A percentile compares a stretch with the other conserved stretches of the same genome.
Evolutionary conservation across 2,113 vertebrate species (phyloP).

Genomic region (Arothron firmamentum): DNA sequence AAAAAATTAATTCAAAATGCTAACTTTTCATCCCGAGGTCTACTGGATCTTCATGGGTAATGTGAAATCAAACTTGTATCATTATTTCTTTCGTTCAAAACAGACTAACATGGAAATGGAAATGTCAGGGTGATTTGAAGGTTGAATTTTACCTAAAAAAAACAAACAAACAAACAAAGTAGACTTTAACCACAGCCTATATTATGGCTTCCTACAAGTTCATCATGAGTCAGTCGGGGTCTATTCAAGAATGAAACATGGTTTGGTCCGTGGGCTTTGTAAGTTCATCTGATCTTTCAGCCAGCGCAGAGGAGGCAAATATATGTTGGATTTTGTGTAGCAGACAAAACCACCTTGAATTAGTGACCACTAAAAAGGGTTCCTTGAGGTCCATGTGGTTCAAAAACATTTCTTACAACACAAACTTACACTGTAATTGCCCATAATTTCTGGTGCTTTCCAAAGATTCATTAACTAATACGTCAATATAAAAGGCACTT

Average conservation of each 20-base stretch:
- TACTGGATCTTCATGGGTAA: not conserved
- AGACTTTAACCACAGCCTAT: not conserved
- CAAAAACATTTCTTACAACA: not conserved
- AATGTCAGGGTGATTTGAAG: not conserved
- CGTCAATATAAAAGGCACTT: not conserved
- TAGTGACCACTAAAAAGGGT: not conserved
- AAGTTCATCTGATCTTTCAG: slow-evolving; percentile 47
- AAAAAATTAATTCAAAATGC: too few species aligned
- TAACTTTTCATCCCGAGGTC: slow-evolving; percentile 4
- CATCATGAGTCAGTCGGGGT: slow-evolving; percentile 28
- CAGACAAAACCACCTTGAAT: slow-evolving; percentile 14
- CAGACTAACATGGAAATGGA: not conserved
- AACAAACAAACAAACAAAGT: slow-evolving; percentile 5
- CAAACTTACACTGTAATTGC: not conserved
- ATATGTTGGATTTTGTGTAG: not conserved
- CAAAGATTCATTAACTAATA: not conserved
- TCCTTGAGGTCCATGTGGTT: not conserved
- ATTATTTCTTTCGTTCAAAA: not conserved
- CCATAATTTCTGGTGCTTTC: not conserved
- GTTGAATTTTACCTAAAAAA: slow-evolving; percentile 7
- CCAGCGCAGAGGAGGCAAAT: slow-evolving; percentile 9
- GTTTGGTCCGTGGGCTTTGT: slow-evolving; percentile 30
- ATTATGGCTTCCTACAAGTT: slow-evolving; percentile 12
- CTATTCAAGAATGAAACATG: slow-evolving; percentile 46
- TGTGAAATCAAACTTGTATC: too few species aligned